These are phyloP conservation scores for Tautogolabrus adspersus DNA, from an alignment of 2,113 vertebrate species.

Conservation along the genomic window DNA sequence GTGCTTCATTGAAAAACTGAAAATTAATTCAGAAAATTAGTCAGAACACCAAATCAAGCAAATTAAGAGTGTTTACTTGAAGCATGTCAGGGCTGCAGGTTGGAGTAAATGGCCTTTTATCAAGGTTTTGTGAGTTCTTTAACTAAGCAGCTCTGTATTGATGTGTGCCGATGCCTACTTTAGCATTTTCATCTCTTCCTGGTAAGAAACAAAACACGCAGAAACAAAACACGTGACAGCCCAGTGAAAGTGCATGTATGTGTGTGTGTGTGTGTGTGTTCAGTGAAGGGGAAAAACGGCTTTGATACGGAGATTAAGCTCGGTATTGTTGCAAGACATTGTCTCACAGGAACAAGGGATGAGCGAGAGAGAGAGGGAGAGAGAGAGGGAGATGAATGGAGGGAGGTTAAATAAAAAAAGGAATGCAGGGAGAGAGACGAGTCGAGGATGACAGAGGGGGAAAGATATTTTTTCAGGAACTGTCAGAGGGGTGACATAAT, in stretches of 20 bases:
- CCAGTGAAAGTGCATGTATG: conserved; percentile 59
- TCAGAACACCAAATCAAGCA: no score
- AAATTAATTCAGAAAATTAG: no score
- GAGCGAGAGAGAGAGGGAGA: conserved; percentile 67
- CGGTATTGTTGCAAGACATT: conserved; percentile 98
- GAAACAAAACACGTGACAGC: neutral
- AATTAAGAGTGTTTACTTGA: no score
- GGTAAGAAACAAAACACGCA: neutral
- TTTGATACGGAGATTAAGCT: conserved; percentile 99
- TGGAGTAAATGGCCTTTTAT: no score
- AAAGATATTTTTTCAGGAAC: conserved; percentile 91
- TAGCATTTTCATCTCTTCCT: no score
- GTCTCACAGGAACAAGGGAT: conserved; percentile 93
- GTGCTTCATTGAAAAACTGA: no score
- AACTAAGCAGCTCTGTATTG: no score
- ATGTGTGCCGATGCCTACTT: no score
- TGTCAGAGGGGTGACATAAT: conserved; percentile 93
- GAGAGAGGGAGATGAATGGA: conserved; percentile 74
- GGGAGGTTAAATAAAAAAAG: conserved; percentile 53
- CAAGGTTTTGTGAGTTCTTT: no score
- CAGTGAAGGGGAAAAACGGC: conserved; percentile 97
- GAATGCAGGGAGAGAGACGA: conserved; percentile 62
- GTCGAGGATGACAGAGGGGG: conserved; percentile 52
- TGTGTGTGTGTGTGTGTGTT: conserved; percentile 84
- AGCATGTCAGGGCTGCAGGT: no score